Conservation (phyloP, 2,113 vertebrate genomes). For the Sterna hirundo region DNA sequence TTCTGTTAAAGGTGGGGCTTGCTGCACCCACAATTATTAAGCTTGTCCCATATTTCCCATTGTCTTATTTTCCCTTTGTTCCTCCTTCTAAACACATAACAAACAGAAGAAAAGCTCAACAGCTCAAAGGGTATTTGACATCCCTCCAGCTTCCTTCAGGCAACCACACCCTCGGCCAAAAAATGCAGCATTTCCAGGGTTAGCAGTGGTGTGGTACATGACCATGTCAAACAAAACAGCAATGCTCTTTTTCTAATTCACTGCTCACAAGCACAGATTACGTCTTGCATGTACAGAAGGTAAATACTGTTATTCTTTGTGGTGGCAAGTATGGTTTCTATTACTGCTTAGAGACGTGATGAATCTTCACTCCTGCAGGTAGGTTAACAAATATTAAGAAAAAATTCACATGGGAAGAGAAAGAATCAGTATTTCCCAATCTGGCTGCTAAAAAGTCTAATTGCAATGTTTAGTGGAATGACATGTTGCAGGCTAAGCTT, state of each 20-base stretch:
- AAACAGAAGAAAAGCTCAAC: background rate
- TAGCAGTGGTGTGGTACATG: background rate
- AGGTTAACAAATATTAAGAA: background rate
- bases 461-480: background rate
- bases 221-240: background rate
- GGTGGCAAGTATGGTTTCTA: background rate
- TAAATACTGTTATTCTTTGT: background rate
- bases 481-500: background rate
- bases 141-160: background rate
- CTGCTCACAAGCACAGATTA: background rate
- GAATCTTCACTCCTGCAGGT: background rate
- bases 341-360: background rate
- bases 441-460: background rate
- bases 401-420: background rate
- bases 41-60: background rate
- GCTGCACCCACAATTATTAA: background rate
- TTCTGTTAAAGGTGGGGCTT: conserved; percentile 14
- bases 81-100: conserved; percentile 30
- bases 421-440: background rate
- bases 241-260: background rate
- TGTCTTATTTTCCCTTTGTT: conserved; percentile 58
- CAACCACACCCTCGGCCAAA: conserved; percentile 35
- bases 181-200: background rate
- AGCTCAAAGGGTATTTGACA: background rate
- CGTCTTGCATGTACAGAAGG: background rate